Evolutionary conservation across 2,797 vertebrate genomes (phyloP).

Genomic region (Myotis daubentonii): DNA sequence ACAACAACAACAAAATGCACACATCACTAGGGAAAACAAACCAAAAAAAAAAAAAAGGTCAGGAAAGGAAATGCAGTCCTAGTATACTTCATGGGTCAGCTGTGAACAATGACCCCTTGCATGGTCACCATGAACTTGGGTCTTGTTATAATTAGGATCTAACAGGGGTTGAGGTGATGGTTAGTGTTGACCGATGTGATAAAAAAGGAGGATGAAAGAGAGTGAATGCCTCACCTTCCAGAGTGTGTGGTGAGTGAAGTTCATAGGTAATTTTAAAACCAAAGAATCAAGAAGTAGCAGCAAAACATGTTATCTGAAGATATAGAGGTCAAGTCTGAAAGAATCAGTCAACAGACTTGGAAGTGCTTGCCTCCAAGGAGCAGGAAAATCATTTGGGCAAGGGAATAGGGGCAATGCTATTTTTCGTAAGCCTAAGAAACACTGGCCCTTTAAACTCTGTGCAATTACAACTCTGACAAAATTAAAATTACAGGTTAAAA

Average conservation of each 20-base stretch:
- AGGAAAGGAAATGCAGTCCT: background rate
- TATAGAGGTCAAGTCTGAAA: background rate
- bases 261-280: background rate
- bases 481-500: background rate
- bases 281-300: background rate
- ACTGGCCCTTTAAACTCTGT: background rate
- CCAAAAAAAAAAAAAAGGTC: background rate
- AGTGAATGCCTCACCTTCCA: background rate
- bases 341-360: background rate
- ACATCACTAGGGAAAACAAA: background rate
- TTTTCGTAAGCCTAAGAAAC: background rate
- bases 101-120: background rate
- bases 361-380: background rate
- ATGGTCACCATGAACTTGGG: background rate
- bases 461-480: background rate
- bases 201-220: background rate
- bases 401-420: no score
- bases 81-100: background rate
- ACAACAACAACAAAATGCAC: background rate
- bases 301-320: background rate
- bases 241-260: background rate
- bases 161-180: background rate
- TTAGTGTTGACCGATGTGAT: background rate
- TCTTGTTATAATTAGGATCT: background rate
- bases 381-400: background rate